phyloP scores from a whole-genome alignment of 2,797 vertebrate genomes.

The Sciurus carolinensis region DNA sequence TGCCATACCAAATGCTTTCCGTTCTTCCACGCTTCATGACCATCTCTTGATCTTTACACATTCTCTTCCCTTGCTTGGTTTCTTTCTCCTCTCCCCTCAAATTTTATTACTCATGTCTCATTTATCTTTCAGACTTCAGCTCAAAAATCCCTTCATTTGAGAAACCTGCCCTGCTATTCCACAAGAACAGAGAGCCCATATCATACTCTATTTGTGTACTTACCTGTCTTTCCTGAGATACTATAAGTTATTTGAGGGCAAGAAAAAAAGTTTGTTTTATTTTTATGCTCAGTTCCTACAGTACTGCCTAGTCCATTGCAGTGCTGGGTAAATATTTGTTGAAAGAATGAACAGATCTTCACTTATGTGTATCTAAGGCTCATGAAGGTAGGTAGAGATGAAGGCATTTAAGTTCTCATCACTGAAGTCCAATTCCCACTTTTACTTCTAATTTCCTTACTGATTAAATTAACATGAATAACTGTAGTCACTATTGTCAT shows the following conservation, averaged over 20 bases:
- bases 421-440: neutral
- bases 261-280: neutral
- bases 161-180: neutral
- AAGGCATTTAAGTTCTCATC: neutral
- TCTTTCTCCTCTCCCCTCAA: neutral
- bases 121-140: neutral
- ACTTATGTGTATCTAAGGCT: neutral
- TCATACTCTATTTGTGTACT: neutral
- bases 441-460: slow-evolving; percentile 43
- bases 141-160: neutral
- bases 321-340: slow-evolving; percentile 46
- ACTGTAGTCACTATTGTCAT: neutral
- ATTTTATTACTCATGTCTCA: neutral
- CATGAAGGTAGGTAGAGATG: neutral
- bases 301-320: neutral
- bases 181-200: neutral
- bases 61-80: neutral
- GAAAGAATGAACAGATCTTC: slow-evolving; percentile 3
- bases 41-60: neutral
- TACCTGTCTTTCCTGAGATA: slow-evolving; percentile 39
- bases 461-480: slow-evolving; percentile 18
- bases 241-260: neutral
- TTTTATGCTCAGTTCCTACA: neutral
- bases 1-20: neutral
- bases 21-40: neutral